A percentile compares a stretch with the other conserved stretches of the same genome.
Conservation (phyloP, 1,140 invertebrate genomes). For the Solenopsis fugax region DNA sequence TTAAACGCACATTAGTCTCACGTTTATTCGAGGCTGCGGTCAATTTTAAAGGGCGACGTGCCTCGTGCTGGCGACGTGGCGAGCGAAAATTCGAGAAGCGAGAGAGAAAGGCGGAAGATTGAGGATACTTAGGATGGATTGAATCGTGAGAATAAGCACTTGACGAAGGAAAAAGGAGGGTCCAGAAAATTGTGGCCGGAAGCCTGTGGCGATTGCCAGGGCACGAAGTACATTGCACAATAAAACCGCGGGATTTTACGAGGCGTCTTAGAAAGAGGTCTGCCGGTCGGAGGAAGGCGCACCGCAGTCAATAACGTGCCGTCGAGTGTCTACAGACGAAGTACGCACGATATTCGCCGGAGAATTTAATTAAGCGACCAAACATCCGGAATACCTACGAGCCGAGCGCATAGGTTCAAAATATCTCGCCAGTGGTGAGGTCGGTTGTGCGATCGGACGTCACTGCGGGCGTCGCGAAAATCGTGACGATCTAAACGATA, state of each 20-base stretch:
- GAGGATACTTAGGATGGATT: background rate
- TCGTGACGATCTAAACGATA: background rate
- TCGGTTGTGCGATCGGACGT: conserved; percentile 32
- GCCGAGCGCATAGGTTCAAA: conserved; percentile 39
- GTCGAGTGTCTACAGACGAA: conserved; percentile 31
- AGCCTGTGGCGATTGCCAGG: conserved; percentile 11
- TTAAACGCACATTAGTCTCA: background rate
- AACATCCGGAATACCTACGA: conserved; percentile 37
- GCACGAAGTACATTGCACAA: background rate
- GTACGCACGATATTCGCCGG: conserved; percentile 49
- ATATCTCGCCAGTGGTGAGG: conserved; percentile 29
- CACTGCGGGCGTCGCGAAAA: conserved; percentile 6
- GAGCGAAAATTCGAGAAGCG: background rate
- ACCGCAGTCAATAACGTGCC: conserved; percentile 49
- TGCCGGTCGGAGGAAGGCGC: background rate
- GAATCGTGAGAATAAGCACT: conserved; percentile 12
- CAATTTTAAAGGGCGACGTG: background rate
- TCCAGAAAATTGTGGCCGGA: conserved; percentile 13
- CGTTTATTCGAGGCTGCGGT: conserved; percentile 2
- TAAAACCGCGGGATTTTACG: conserved; percentile 20
- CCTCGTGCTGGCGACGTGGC: background rate
- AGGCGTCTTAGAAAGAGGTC: background rate
- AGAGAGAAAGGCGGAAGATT: background rate
- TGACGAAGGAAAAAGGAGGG: background rate
- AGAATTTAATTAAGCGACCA: conserved; percentile 62